Conservation (phyloP, 2,888 invertebrate genomes). For the Drosophila mercatorum region DNA sequence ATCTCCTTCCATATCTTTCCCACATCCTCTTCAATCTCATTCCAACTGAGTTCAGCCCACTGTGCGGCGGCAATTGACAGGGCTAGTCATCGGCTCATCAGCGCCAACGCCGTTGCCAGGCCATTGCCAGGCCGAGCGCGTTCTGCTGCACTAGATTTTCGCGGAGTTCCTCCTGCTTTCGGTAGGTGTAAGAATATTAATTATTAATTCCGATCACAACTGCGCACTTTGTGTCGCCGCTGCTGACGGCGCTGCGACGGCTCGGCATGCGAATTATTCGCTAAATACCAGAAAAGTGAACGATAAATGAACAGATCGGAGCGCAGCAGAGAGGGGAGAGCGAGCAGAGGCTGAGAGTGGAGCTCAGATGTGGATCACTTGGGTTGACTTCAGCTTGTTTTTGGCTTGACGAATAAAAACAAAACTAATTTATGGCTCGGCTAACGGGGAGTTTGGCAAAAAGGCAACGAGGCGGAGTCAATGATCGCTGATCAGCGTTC, state of each 20-base stretch:
- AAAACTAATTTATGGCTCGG: slow-evolving; percentile 45
- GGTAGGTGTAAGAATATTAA: slow-evolving; percentile 85
- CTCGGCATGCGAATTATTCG: slow-evolving; percentile 81
- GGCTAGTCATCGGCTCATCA: slow-evolving; percentile 12
- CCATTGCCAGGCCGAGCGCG: neutral
- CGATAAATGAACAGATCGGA: slow-evolving; percentile 39
- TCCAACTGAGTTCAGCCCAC: slow-evolving; percentile 4
- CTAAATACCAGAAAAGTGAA: slow-evolving; percentile 76
- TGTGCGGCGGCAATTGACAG: slow-evolving; percentile 30
- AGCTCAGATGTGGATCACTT: slow-evolving; percentile 2
- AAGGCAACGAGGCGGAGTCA: slow-evolving; percentile 33
- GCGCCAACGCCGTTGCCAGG: neutral
- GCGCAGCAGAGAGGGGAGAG: slow-evolving; percentile 10
- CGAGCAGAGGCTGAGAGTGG: neutral
- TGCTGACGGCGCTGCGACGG: slow-evolving; percentile 70
- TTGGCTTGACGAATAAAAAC: neutral
- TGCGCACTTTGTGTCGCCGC: slow-evolving; percentile 82
- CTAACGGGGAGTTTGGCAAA: slow-evolving; percentile 35
- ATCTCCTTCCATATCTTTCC: neutral
- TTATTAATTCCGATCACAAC: slow-evolving; percentile 83
- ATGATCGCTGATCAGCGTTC: slow-evolving; percentile 43
- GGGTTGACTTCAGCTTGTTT: slow-evolving; percentile 19
- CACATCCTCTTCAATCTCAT: neutral
- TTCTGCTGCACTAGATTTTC: slow-evolving; percentile 29
- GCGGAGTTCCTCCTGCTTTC: slow-evolving; percentile 38